phyloP scores from a whole-genome alignment of 2,797 vertebrate species.

The Delichon dasypus region DNA sequence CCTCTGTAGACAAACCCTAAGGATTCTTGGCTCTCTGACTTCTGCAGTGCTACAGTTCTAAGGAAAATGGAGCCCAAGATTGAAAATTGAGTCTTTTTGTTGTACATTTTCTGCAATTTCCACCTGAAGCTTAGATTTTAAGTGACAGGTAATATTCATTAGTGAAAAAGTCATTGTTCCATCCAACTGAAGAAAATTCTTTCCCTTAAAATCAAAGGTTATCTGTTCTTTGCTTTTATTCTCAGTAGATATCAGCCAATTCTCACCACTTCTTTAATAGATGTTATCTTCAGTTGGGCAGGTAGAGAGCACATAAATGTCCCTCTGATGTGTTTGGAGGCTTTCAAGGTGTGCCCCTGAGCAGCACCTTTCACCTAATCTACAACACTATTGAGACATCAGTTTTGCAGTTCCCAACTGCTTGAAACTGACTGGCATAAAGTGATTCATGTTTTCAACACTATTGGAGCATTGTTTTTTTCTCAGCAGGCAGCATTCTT shows the following conservation, averaged over 20 bases:
- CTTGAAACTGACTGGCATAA: constrained; percentile 29
- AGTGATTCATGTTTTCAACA: constrained; percentile 17
- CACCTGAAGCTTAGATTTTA: neutral
- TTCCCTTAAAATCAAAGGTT: neutral
- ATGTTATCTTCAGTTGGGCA: neutral
- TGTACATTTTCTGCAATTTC: neutral
- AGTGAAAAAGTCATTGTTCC: neutral
- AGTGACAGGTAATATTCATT: neutral
- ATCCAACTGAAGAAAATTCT: neutral
- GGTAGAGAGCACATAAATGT: neutral
- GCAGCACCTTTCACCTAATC: neutral
- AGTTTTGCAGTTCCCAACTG: neutral
- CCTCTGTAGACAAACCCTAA: neutral
- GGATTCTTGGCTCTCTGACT: neutral
- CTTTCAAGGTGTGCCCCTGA: neutral
- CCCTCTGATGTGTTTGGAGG: neutral
- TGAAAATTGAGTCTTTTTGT: neutral
- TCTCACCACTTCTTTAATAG: neutral
- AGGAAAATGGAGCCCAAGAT: neutral
- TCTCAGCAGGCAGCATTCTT: neutral
- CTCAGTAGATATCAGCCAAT: neutral
- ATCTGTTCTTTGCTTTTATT: neutral
- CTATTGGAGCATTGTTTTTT: neutral
- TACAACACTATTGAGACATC: constrained; percentile 1
- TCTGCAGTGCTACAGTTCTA: neutral